A percentile compares a stretch with the other conserved stretches of the same genome.
Evolutionary conservation across 2,113 vertebrate species (phyloP).

Genomic region (Ceyx cyanopectus): DNA sequence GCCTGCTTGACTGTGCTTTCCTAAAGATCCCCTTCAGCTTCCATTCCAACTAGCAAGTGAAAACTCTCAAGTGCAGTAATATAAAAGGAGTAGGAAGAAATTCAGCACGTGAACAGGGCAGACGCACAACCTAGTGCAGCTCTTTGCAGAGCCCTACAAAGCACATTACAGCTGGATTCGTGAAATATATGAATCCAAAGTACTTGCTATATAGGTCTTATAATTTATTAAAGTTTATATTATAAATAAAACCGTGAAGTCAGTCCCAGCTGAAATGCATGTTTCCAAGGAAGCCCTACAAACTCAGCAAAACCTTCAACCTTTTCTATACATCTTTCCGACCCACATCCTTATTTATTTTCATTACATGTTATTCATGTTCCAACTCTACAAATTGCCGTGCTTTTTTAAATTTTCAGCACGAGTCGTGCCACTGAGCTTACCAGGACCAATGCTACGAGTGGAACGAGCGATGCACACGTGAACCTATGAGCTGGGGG

Average conservation of each 20-base stretch:
- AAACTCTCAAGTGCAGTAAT: slow-evolving; percentile 53
- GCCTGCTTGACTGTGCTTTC: slow-evolving; percentile 58
- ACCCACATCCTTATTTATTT: background rate
- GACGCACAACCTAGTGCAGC: background rate
- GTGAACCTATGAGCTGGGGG: background rate
- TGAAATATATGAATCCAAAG: slow-evolving; percentile 19
- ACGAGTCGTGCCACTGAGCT: background rate
- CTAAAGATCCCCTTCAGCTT: slow-evolving; percentile 51
- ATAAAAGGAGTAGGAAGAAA: slow-evolving; percentile 49
- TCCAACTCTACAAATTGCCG: background rate
- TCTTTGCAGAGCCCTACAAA: slow-evolving; percentile 23
- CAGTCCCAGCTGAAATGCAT: background rate
- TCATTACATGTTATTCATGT: background rate
- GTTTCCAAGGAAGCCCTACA: background rate
- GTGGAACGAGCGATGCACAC: background rate
- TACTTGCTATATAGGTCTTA: slow-evolving; percentile 13
- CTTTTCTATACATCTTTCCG: background rate
- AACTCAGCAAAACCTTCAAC: background rate
- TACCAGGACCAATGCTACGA: background rate
- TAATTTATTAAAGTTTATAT: slow-evolving; percentile 56
- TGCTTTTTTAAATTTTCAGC: slow-evolving; percentile 1
- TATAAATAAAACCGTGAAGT: slow-evolving; percentile 39
- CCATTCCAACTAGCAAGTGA: slow-evolving; percentile 54
- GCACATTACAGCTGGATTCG: background rate
- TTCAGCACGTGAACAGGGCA: slow-evolving; percentile 36